A percentile compares a stretch with the other conserved stretches of the same genome.
These are phyloP conservation scores for Myotis brandtii DNA, from an alignment of 2,113 vertebrate genomes.

Conservation along the genomic window DNA sequence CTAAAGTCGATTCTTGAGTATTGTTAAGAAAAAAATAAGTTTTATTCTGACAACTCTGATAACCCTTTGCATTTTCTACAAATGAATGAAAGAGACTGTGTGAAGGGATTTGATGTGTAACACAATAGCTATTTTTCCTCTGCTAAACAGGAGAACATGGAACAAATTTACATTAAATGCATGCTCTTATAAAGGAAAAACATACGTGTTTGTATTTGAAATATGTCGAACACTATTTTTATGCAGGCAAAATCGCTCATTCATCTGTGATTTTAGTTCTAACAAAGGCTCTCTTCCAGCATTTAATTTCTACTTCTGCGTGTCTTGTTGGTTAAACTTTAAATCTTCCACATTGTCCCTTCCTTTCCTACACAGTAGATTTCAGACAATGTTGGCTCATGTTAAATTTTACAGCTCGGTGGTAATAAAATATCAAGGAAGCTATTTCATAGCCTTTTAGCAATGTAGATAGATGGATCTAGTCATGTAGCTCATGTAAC, in stretches of 20 bases:
- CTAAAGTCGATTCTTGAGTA: conserved; percentile 77
- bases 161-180: conserved; percentile 84
- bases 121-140: conserved; percentile 79
- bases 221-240: conserved; percentile 83
- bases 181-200: conserved; percentile 78
- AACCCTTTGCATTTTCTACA: conserved; percentile 79
- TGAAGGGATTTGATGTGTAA: conserved; percentile 84
- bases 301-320: conserved; percentile 79
- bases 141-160: conserved; percentile 75
- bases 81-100: conserved; percentile 77
- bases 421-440: conserved; percentile 85
- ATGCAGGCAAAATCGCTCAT: conserved; percentile 80
- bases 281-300: conserved; percentile 78
- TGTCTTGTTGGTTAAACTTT: conserved; percentile 83
- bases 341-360: conserved; percentile 82
- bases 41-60: conserved; percentile 84
- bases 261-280: conserved; percentile 82
- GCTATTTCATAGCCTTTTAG: conserved; percentile 83
- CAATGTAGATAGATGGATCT: conserved; percentile 80
- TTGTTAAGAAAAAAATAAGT: conserved; percentile 76
- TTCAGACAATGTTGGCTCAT: conserved; percentile 76
- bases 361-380: conserved; percentile 77
- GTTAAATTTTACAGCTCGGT: conserved; percentile 83
- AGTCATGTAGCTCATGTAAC: conserved; percentile 68
- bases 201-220: conserved; percentile 84